Percentiles rank a stretch among this genome's conserved stretches.
These are phyloP conservation scores for roundworm (Caenorhabditis elegans) DNA, from an alignment of 1,140 invertebrate species.

Conservation along the genomic window DNA sequence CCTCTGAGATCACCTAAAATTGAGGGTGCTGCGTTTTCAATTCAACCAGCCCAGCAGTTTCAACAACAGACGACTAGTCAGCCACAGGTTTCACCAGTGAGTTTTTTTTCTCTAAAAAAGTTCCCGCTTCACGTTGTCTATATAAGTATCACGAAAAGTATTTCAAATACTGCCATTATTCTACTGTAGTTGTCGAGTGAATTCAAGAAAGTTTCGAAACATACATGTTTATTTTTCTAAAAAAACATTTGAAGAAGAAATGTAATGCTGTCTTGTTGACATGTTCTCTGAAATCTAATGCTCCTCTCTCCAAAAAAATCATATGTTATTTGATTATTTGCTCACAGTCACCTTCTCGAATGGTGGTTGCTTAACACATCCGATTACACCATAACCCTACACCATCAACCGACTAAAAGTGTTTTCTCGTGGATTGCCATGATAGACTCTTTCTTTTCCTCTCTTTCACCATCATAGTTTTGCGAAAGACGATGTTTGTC, in stretches of 20 bases:
- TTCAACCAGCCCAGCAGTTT: conserved; percentile 71
- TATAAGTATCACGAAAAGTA: too few species aligned
- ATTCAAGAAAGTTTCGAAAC: not conserved
- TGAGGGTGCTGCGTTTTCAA: conserved; percentile 4
- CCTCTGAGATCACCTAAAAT: conserved; percentile 45
- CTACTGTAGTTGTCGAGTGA: not conserved
- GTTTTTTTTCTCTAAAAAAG: not conserved
- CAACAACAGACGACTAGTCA: not conserved
- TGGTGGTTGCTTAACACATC: not conserved
- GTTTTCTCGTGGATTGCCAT: too few species aligned
- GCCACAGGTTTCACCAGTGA: conserved; percentile 13
- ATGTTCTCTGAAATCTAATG: not conserved
- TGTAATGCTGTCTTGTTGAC: too few species aligned
- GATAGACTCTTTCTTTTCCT: too few species aligned
- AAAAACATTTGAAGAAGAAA: too few species aligned
- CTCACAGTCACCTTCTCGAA: not conserved
- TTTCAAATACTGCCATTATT: too few species aligned
- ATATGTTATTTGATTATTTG: not conserved
- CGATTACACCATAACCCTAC: not conserved
- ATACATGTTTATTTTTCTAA: too few species aligned
- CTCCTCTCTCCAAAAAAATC: not conserved
- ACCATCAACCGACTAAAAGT: too few species aligned
- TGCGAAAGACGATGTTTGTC: conserved; percentile 25
- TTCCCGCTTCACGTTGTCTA: too few species aligned
- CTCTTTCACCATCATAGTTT: not conserved